Evolutionary conservation across 2,797 vertebrate species (phyloP).

Genomic region (Ceyx erithaca): DNA sequence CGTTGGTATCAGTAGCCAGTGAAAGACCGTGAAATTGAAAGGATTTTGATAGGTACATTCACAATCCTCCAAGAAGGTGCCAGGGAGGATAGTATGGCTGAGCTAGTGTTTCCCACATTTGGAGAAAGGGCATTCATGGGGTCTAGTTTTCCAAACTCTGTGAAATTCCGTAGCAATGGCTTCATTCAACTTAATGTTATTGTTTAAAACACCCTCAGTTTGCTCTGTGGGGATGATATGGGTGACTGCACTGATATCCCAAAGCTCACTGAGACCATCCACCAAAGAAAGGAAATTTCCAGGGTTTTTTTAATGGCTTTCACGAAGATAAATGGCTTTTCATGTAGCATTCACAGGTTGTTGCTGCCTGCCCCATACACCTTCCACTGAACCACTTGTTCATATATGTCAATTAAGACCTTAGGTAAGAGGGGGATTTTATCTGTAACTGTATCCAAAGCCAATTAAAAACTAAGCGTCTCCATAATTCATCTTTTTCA

Average conservation of each 20-base stretch:
- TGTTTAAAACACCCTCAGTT: not conserved
- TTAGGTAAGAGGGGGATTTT: not conserved
- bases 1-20: conserved; percentile 47
- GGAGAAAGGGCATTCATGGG: not conserved
- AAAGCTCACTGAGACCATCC: not conserved
- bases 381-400: not conserved
- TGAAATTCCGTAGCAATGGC: not conserved
- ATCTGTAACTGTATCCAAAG: not conserved
- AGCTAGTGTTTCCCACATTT: conserved; percentile 36
- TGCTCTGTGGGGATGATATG: not conserved
- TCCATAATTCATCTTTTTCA: not conserved
- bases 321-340: not conserved
- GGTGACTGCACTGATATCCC: not conserved
- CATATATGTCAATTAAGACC: not conserved
- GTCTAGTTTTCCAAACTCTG: not conserved
- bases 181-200: not conserved
- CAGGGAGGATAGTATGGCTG: conserved; percentile 17
- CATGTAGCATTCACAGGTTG: not conserved
- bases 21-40: conserved; percentile 49
- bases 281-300: not conserved
- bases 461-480: not conserved
- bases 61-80: conserved; percentile 42
- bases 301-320: not conserved
- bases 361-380: not conserved
- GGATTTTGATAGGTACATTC: conserved; percentile 49